These are phyloP conservation scores for Lysandra bellargus DNA, from an alignment of 2,888 invertebrate genomes.

Conservation along the genomic window DNA sequence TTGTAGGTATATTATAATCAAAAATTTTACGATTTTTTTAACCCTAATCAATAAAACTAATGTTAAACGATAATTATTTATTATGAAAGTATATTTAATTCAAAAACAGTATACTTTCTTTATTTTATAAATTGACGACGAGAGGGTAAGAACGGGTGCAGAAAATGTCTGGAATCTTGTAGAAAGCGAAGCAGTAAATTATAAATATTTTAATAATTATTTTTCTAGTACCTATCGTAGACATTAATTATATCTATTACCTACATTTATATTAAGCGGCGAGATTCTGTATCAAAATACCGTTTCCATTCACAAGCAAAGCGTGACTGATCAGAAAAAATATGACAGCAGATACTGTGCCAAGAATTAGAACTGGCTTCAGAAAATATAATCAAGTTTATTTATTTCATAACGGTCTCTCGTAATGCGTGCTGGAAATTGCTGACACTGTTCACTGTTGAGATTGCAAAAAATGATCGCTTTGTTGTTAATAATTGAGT, in stretches of 20 bases:
- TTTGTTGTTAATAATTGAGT: conserved; percentile 27
- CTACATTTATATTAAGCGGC: conserved; percentile 6
- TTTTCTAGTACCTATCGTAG: conserved; percentile 2
- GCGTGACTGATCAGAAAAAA: conserved; percentile 30
- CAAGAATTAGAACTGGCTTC: conserved; percentile 25
- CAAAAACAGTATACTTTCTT: not conserved
- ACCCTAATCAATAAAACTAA: no score
- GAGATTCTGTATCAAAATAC: conserved; percentile 31
- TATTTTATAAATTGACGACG: not conserved
- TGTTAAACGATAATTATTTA: no score
- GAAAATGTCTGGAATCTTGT: not conserved
- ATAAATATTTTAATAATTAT: not conserved
- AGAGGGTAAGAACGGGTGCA: not conserved
- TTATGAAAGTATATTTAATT: no score
- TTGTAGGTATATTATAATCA: no score
- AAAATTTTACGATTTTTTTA: no score
- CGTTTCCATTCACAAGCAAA: conserved; percentile 32
- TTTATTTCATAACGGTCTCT: conserved; percentile 30
- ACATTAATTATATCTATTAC: conserved; percentile 29
- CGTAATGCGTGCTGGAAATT: conserved; percentile 29
- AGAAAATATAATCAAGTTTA: conserved; percentile 30
- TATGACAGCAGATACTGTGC: conserved; percentile 25
- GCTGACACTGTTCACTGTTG: conserved; percentile 21
- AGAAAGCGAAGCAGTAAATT: conserved; percentile 1
- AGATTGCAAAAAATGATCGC: conserved; percentile 14